Evolutionary conservation across 1,140 invertebrate species (phyloP), one percentile per base, ranked within the genome.

Genomic region (Melitaea cinxia): DNA sequence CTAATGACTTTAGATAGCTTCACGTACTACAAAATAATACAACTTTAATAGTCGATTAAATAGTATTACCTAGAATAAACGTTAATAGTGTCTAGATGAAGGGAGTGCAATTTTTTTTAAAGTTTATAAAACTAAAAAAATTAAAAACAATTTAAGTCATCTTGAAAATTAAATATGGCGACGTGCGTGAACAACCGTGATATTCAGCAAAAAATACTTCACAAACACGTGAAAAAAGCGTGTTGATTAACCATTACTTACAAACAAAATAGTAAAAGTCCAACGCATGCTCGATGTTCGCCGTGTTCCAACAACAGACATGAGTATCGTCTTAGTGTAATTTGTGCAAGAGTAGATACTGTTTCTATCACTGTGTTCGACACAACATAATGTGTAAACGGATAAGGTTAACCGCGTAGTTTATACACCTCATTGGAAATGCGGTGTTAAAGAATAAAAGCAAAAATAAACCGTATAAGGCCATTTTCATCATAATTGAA

Each of bases 351-450:
- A 45, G 15, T 26, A 59, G 49, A 47, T 62, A 53, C 59, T 58
- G 33, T 65, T 66, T 66, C 64, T 66, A 54, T 59, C 21, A 30
- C 37, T 35, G 54, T 57, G 37, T 23, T 57, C 47, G 59, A 62
- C 50, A 54, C 33, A 15, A 37, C 35, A 54, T 30, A 33, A 23
- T 57, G 54, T 65, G 58, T 60, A 45, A 52, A 52, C 28, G 35
- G 53, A 57, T 50, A 50, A 21, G 62, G 57, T 56, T 52, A 62
- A 58, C 64, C 68, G 47, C 68, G 53, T 59, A 66, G 60, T 66
- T 66, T 66, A 70, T 66, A 57, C 68, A 55, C 59, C 50, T 55
- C 68, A 66, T 70, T 70, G 66, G 52, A 65, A 55, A 65, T 60
- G 61, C 57, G 55, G 55, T 35, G 55, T 52, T 62, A 54, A 30